phyloP scores from a whole-genome alignment of 92 coral and sea anemone genomes.

The Diadumene lineata region DNA sequence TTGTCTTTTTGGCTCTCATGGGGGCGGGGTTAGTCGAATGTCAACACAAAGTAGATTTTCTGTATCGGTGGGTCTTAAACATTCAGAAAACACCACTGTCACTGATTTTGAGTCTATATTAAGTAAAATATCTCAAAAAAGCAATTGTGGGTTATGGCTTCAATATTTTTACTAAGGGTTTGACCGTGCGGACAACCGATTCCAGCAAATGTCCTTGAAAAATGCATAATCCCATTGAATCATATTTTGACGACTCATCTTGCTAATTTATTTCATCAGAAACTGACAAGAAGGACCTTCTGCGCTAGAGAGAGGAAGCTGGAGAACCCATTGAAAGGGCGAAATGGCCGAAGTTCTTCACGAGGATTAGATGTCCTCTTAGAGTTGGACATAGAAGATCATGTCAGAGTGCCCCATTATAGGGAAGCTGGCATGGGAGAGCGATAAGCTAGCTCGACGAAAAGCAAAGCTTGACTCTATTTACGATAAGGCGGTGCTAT shows the following conservation, averaged over 20 bases:
- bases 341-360: slow-evolving; percentile 33
- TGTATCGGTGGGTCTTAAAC: no score
- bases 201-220: no score
- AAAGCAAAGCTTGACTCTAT: slow-evolving; percentile 31
- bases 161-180: no score
- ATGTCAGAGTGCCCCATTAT: slow-evolving; percentile 14
- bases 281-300: slow-evolving; percentile 37
- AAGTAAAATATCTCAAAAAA: no score
- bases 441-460: slow-evolving; percentile 24
- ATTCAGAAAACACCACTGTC: no score
- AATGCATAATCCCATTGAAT: no score
- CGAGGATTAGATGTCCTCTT: slow-evolving; percentile 40
- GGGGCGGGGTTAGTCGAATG: no score
- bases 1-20: no score
- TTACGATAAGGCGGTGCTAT: slow-evolving; percentile 14
- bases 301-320: slow-evolving; percentile 15
- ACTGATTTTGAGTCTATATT: no score
- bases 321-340: slow-evolving; percentile 27
- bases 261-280: slow-evolving; percentile 17
- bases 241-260: background rate
- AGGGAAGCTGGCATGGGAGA: slow-evolving; percentile 31
- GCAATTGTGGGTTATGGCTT: no score
- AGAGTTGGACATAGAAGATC: slow-evolving; percentile 18
- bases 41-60: no score
- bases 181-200: no score